Evolutionary conservation across 1,140 invertebrate genomes (phyloP).

Genomic region (Lepidostoma basale): DNA sequence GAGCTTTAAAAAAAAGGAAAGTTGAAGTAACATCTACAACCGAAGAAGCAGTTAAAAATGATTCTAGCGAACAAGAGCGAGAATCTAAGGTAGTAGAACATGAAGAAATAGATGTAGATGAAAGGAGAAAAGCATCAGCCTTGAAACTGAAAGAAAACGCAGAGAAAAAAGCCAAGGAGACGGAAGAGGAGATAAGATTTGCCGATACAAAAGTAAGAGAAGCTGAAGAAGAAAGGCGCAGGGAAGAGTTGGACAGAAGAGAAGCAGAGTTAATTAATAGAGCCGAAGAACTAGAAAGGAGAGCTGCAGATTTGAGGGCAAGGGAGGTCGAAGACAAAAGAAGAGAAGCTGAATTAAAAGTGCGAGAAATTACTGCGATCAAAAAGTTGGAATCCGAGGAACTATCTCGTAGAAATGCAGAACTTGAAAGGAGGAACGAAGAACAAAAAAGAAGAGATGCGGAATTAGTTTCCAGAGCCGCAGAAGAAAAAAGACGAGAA

Average conservation of each 20-base stretch:
- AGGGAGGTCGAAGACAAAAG: neutral
- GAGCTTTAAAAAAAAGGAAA: neutral
- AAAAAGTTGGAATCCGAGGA: too few relatives aligned
- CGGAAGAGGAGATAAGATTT: neutral
- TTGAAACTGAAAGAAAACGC: neutral
- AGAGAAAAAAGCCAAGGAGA: neutral
- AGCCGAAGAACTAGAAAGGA: neutral
- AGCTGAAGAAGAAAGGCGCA: neutral
- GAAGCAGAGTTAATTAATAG: neutral
- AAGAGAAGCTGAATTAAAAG: neutral
- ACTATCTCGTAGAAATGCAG: neutral
- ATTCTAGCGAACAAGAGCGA: neutral
- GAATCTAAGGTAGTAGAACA: neutral
- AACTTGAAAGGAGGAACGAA: neutral
- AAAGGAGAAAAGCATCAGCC: neutral
- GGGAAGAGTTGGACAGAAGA: neutral
- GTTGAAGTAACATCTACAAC: neutral
- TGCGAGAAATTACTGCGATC: neutral
- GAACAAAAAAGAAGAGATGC: neutral
- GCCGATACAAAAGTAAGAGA: neutral
- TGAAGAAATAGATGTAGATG: neutral
- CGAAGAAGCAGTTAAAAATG: too few relatives aligned
- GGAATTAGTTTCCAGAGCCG: neutral
- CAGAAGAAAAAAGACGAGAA: slow-evolving; percentile 1
- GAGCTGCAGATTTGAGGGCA: neutral